Evolutionary conservation across 2,888 invertebrate genomes (phyloP), one percentile per base, ranked within the genome.

Genomic region (Erebia palarica): DNA sequence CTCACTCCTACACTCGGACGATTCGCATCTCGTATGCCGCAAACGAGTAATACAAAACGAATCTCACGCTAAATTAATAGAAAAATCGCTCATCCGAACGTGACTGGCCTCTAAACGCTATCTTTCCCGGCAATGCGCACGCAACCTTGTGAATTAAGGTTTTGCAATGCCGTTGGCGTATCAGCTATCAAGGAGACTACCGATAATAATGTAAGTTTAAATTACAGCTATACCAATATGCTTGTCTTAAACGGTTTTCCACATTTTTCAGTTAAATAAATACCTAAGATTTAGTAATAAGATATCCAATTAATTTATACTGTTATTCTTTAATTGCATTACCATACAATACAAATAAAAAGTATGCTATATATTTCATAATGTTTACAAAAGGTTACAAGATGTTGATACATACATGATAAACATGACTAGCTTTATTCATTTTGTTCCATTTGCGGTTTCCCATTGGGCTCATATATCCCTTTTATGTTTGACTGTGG

Each of bases 1-100:
- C 76, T 77, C 69, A 66, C 66, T 72, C 70, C 69, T 73, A 83
- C 84, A 84, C 84, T 73, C 81, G 78, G 79, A 79, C 78, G 82
- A 27, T 27, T 58, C 79, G 77, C 75, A 75, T 80, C 77, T 77
- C 78, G 77, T 78, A 59, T 55, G 36, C 64, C 36, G 60, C 55
- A 61, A 36, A 53, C 65, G 21, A 49, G 63, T 65, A 69, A 44
- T 68, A 51, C 65, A 58, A 70, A 44, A 44, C 65, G 63, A 70
- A 44, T 63, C 63, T 51, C 59, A 71, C 60, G 65, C 49, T 72
- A 68, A 69, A 73, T 69, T 74, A 72, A 68, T 71, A 61, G 71
- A 74, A 74, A 73, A 73, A 71, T 55, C 47, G 60, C 65, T 65
- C 53, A 63, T 59, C 68, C 55, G 64, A 74, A 73, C 75, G 73